Conservation (phyloP, 35 echinoderm and acorn worm genomes). For the Eucidaris tribuloides region DNA sequence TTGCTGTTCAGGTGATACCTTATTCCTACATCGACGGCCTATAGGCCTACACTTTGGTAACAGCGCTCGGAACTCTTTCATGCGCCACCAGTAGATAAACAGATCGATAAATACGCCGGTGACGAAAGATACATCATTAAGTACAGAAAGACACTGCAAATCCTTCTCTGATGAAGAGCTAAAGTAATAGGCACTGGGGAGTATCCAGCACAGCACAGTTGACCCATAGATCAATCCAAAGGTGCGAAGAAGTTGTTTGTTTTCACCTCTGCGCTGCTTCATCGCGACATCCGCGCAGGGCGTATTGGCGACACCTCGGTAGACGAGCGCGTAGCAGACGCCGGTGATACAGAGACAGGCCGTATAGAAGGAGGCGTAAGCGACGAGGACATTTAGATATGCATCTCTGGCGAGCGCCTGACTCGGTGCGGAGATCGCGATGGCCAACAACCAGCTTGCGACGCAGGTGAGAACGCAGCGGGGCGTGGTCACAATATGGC, state of each 20-base stretch:
- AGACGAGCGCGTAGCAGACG: background rate
- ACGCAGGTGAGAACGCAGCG: no score
- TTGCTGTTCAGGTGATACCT: no score
- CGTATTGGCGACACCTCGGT: background rate
- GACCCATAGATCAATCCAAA: background rate
- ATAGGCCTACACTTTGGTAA: no score
- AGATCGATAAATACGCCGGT: background rate
- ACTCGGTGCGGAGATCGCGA: no score
- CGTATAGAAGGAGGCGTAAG: no score
- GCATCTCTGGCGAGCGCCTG: no score
- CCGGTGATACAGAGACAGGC: background rate
- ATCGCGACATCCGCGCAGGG: background rate
- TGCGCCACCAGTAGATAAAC: background rate
- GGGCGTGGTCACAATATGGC: no score
- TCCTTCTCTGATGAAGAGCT: background rate
- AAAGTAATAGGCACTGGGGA: background rate
- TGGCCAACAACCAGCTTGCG: no score
- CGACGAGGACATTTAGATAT: no score
- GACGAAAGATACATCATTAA: background rate
- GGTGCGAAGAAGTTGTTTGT: background rate
- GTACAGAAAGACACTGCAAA: background rate
- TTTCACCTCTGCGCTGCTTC: background rate
- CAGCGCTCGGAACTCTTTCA: background rate
- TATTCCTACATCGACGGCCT: no score
- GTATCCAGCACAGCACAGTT: background rate